phyloP scores from a whole-genome alignment of 2,888 invertebrate genomes.

The Polylopha cassiicola region DNA sequence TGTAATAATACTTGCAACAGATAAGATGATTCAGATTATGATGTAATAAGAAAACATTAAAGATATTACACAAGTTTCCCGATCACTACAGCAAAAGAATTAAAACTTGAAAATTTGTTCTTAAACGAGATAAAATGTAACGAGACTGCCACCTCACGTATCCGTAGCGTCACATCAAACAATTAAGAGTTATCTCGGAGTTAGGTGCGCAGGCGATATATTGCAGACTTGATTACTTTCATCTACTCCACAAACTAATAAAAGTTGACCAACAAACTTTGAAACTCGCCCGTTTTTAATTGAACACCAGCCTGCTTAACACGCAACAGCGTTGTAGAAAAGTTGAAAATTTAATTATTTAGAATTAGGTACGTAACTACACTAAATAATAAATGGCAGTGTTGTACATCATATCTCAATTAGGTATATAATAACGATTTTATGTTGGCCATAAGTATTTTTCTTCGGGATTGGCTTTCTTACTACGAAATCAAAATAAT shows the following conservation, averaged over 20 bases:
- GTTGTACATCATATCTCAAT: too few species aligned
- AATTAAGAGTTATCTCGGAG: conserved; percentile 61
- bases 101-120: conserved; percentile 20
- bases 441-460: too few species aligned
- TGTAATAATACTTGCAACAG: too few species aligned
- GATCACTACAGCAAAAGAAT: conserved; percentile 20
- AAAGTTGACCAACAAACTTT: conserved; percentile 63
- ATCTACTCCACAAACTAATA: conserved; percentile 61
- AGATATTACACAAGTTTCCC: conserved; percentile 14
- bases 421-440: too few species aligned
- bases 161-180: conserved; percentile 26
- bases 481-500: too few species aligned
- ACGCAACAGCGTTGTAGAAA: conserved; percentile 4
- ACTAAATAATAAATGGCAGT: too few species aligned
- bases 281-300: conserved; percentile 57
- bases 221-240: conserved; percentile 67
- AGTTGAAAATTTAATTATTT: conserved; percentile 1
- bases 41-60: conserved; percentile 6
- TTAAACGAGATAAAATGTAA: conserved; percentile 19
- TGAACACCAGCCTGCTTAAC: conserved; percentile 30
- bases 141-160: conserved; percentile 14
- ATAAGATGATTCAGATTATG: too few species aligned
- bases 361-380: too few species aligned
- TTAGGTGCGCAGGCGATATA: conserved; percentile 54
- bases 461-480: too few species aligned